These are phyloP conservation scores for Hofmannophila pseudospretella DNA, from an alignment of 2,888 invertebrate genomes.

Conservation along the genomic window DNA sequence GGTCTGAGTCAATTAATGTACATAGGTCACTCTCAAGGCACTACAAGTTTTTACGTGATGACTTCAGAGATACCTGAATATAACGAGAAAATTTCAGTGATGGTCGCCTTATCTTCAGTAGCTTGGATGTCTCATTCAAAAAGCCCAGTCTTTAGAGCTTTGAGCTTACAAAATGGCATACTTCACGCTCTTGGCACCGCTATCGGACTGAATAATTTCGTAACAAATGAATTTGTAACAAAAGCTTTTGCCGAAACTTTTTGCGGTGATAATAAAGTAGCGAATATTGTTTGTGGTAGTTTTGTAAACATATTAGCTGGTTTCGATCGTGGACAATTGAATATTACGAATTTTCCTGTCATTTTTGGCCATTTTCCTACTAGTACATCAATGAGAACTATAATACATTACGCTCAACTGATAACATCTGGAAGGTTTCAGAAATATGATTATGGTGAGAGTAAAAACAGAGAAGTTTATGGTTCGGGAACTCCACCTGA, in stretches of 20 bases:
- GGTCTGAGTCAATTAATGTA: slow-evolving; percentile 77
- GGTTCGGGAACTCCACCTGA: slow-evolving; percentile 18
- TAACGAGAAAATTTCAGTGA: slow-evolving; percentile 75
- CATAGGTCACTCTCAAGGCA: slow-evolving; percentile 86
- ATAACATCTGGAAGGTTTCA: slow-evolving; percentile 22
- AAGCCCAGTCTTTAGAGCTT: slow-evolving; percentile 24
- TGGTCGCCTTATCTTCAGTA: slow-evolving; percentile 80
- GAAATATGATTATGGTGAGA: slow-evolving; percentile 25
- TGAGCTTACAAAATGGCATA: not conserved
- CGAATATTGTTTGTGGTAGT: slow-evolving; percentile 8
- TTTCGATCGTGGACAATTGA: slow-evolving; percentile 24
- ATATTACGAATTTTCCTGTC: slow-evolving; percentile 16
- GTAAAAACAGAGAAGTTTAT: slow-evolving; percentile 21
- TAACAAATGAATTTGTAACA: not conserved
- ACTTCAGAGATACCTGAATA: slow-evolving; percentile 76
- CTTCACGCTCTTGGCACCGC: not conserved
- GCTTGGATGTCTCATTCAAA: slow-evolving; percentile 70
- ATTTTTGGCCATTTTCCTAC: slow-evolving; percentile 30
- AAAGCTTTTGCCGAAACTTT: not conserved
- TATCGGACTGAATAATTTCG: not conserved
- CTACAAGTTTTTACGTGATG: slow-evolving; percentile 80
- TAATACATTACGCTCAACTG: slow-evolving; percentile 37
- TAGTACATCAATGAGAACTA: slow-evolving; percentile 59
- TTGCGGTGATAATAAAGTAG: not conserved
- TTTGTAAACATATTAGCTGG: slow-evolving; percentile 16